Evolutionary conservation across 2,888 invertebrate genomes (phyloP).

Genomic region (Electrophaes corylata): DNA sequence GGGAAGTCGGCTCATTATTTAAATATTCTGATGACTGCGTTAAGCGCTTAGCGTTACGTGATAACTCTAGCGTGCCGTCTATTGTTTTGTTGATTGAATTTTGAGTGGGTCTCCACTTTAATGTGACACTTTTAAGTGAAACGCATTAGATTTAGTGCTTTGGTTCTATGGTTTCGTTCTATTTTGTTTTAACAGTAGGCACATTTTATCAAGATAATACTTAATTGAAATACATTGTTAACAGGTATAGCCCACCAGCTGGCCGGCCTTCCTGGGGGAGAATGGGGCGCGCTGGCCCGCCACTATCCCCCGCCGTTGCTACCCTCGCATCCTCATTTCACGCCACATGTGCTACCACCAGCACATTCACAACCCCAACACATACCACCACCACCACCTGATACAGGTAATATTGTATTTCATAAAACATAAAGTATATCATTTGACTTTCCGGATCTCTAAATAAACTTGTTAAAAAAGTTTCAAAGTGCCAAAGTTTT

Average conservation of each 20-base stretch:
- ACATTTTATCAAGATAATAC: background rate
- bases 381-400: conserved; percentile 77
- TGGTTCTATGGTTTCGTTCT: conserved; percentile 5
- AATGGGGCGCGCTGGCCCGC: conserved; percentile 87
- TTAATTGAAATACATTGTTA: background rate
- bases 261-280: conserved; percentile 87
- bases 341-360: conserved; percentile 80
- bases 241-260: conserved; percentile 90
- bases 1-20: conserved; percentile 66
- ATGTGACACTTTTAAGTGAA: conserved; percentile 39
- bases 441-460: too few relatives aligned
- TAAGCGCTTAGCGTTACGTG: conserved; percentile 70
- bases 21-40: conserved; percentile 78
- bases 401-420: conserved; percentile 64
- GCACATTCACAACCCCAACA: conserved; percentile 80
- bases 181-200: background rate
- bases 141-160: conserved; percentile 10
- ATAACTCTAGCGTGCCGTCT: conserved; percentile 59
- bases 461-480: background rate
- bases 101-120: conserved; percentile 46
- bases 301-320: conserved; percentile 80
- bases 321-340: conserved; percentile 83
- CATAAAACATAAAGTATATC: background rate
- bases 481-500: background rate
- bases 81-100: conserved; percentile 77